Evolutionary conservation across 2,113 vertebrate species (phyloP), one percentile per base, ranked within the genome.

Genomic region (Rafetus swinhoei): DNA sequence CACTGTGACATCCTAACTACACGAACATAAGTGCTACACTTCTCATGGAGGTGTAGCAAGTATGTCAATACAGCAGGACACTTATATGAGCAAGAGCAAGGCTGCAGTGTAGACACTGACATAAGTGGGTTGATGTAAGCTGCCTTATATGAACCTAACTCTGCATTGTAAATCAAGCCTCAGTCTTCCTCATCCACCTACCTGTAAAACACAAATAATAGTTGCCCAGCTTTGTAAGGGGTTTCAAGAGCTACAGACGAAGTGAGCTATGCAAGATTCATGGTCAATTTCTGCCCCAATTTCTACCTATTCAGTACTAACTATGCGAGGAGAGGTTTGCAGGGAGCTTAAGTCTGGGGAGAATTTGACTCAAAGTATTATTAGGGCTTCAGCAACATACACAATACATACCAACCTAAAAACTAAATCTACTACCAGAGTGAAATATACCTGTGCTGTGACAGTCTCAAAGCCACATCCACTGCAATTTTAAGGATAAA

Each of bases 401-500:
- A 14, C 60, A 65, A 15, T 22, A 62, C 60, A 83, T 50, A 32
- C 18, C 53, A 11, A 50, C 5, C 12, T 14, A 2, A 13, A 29
- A 95, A 53, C 16, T 62, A 15, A 86, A 90, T 14, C 9, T n/a
- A 2, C 2, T 3, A 3, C 0, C 6, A 59, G 11, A 77, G 59
- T 82, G 55, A 87, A 93, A 72, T 9, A 16, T 27, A 94, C 80
- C 52, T 86, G 45, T n/a, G 79, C 32, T 50, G 1, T 18, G 54
- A 87, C 1, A 0, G 16, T 7, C 57, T 22, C 54, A 3, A 85
- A 62, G 22, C 2, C 11, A 59, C 52, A 57, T 0, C 65, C 32
- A 90, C 7, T 15, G 13, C 54, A 93, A 50, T 22, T 85, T 60
- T n/a, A 57, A 53, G 84, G 55, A 87, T 13, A 25, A 81, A 62